Conservation (phyloP, 2,797 vertebrate genomes). For the Sylvilagus floridanus region DNA sequence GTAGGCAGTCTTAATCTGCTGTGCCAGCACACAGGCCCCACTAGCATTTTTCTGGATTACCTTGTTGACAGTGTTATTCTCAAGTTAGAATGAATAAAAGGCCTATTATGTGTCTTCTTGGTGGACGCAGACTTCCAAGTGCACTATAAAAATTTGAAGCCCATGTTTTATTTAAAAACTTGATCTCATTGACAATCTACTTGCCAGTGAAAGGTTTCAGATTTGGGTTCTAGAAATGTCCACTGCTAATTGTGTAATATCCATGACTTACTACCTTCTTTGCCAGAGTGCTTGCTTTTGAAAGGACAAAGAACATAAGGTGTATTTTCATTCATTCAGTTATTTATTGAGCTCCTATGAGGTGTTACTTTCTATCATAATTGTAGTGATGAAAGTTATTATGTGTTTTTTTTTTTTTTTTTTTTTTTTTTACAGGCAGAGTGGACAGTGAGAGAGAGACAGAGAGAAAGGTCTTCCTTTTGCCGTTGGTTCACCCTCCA, state of each 20-base stretch:
- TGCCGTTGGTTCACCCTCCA: too few species aligned
- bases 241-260: neutral
- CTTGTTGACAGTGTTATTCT: slow-evolving; percentile 12
- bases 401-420: too few species aligned
- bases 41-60: slow-evolving; percentile 38
- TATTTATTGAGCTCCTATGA: neutral
- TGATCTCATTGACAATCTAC: neutral
- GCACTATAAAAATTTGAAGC: neutral
- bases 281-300: neutral
- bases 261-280: neutral
- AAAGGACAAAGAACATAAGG: slow-evolving; percentile 9
- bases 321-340: slow-evolving; percentile 18
- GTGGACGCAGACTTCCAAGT: slow-evolving; percentile 19
- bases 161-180: neutral
- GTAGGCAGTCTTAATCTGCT: too few species aligned
- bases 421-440: too few species aligned
- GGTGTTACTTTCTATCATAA: neutral
- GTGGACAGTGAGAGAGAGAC: too few species aligned
- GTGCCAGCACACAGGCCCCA: too few species aligned
- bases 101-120: neutral
- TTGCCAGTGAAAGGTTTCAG: neutral
- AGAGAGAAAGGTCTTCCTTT: too few species aligned
- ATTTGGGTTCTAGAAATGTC: neutral
- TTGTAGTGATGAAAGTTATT: neutral
- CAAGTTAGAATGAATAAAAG: slow-evolving; percentile 8